These are phyloP conservation scores for Trichogramma evanescens DNA, from an alignment of 2,888 invertebrate species.

Conservation along the genomic window DNA sequence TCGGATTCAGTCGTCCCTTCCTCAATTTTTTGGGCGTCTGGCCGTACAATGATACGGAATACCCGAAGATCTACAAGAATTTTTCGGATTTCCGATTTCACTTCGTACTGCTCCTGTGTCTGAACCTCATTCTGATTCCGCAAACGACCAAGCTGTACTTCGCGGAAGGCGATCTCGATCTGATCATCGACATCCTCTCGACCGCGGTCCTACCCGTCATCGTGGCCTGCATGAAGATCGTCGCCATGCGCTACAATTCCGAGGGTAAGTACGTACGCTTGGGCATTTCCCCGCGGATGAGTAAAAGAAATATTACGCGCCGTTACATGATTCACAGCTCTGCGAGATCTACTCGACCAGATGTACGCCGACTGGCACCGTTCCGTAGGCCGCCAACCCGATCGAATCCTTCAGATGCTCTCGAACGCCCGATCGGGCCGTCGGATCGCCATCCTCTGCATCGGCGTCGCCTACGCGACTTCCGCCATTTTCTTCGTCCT, in stretches of 20 bases:
- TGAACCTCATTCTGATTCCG: neutral
- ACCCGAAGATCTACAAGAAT: too few relatives aligned
- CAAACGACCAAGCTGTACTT: neutral
- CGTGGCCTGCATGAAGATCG: neutral
- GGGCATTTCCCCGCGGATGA: too few relatives aligned
- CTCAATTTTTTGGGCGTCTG: too few relatives aligned
- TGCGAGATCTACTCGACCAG: too few relatives aligned
- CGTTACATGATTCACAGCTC: too few relatives aligned
- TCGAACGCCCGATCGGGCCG: neutral
- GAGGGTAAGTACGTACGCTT: neutral
- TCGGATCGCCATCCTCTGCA: constrained; percentile 1
- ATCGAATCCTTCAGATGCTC: neutral
- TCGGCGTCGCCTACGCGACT: constrained; percentile 6
- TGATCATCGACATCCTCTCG: neutral
- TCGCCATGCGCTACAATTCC: neutral
- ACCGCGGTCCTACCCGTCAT: neutral
- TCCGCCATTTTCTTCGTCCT: constrained; percentile 4
- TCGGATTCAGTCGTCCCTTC: too few relatives aligned
- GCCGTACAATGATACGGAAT: too few relatives aligned
- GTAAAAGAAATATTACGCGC: too few relatives aligned
- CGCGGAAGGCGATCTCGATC: neutral
- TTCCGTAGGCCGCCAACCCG: too few relatives aligned
- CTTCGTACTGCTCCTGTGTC: too few relatives aligned
- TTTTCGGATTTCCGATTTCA: too few relatives aligned
- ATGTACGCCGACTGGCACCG: too few relatives aligned